Evolutionary conservation across 2,888 invertebrate genomes (phyloP), one percentile per base, ranked within the genome.

Genomic region (Metalampra italica): DNA sequence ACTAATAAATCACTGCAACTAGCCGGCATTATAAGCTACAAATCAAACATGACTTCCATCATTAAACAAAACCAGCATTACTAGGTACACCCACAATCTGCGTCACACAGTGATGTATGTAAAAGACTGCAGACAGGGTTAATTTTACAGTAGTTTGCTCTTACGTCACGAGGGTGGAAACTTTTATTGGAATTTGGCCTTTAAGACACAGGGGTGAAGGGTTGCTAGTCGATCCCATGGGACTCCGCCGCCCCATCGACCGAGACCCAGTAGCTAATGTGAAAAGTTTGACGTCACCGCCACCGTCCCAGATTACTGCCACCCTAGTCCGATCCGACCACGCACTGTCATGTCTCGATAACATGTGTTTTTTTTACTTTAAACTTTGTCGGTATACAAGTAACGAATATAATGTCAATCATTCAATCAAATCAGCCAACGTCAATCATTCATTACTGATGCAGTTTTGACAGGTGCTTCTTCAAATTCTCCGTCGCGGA

Each of bases 231-330:
- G 53, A 51, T 55, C 64, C 47, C 63, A 47, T 50, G 49, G 40
- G 39, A 57, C 51, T 59, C 55, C 50, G 29, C 56, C 62, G 59
- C 50, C 59, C 57, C 51, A 30, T 57, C 62, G 83, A 80, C 85
- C 85, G 73, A 84, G 82, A 84, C 83, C 83, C 75, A 82, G 74
- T 81, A 71, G 68, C 71, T 71, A 82, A 82, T 80, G 76, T 68
- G 76, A 79, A 79, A 84, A 84, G 68, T 85, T 82, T 84, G 80
- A 87, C 85, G 87, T 85, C 84, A 83, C 57, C 85, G 87, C 85
- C 84, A 83, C 57, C 67, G 68, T 48, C 67, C 70, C 62, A 76
- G 61, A 75, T 76, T 66, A 56, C 62, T 52, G 53, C 55, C 52
- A 56, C 46, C 51, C 49, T 43, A 34, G 53, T 51, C 49, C 56